Conservation (phyloP, 2,888 invertebrate species). For the Antheraea yamamai region DNA sequence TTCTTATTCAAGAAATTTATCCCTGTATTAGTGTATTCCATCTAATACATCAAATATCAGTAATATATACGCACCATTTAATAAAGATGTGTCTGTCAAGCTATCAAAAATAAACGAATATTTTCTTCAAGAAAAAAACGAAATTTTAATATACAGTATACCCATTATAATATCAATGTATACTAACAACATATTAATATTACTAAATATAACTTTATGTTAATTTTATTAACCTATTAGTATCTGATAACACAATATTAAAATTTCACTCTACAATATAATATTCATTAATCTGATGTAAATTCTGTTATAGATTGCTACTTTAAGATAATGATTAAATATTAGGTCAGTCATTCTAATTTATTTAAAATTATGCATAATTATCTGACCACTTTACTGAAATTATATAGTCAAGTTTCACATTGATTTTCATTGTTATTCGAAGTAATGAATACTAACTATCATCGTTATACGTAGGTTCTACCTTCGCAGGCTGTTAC, state of each 20-base stretch:
- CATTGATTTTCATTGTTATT: slow-evolving; percentile 12
- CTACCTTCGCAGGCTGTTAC: slow-evolving; percentile 44
- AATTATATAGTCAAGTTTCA: not conserved
- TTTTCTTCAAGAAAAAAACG: not conserved
- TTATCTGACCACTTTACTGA: not conserved
- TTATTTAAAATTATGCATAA: not conserved
- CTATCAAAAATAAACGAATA: not conserved
- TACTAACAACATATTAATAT: not conserved
- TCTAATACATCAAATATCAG: not conserved
- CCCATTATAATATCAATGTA: not conserved
- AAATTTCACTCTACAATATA: not conserved
- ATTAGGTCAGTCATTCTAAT: not conserved
- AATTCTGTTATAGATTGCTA: not conserved
- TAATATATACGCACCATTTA: not conserved
- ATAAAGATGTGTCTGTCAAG: not conserved
- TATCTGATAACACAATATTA: not conserved
- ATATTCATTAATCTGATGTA: not conserved
- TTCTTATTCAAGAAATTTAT: slow-evolving; percentile 39
- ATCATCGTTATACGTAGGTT: slow-evolving; percentile 36
- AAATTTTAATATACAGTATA: not conserved
- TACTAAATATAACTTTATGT: not conserved
- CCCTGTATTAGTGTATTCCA: not conserved
- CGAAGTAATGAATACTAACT: slow-evolving; percentile 27
- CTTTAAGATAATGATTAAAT: not conserved
- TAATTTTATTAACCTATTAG: not conserved